Evolutionary conservation across 2,113 vertebrate genomes (phyloP).

Genomic region (Pangasianodon gigas): DNA sequence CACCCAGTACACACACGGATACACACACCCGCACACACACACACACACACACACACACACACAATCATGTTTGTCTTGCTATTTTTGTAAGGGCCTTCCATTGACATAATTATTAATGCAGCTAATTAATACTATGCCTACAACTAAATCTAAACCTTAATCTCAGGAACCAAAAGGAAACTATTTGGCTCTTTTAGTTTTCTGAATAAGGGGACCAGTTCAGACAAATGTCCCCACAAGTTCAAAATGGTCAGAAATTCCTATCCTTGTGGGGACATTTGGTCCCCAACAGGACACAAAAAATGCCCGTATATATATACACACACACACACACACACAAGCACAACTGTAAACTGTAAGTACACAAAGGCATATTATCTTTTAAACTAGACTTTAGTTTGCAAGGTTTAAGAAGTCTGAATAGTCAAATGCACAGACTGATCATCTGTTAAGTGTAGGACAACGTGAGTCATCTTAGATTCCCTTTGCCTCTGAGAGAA

Average conservation of each 20-base stretch:
- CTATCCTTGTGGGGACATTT: background rate
- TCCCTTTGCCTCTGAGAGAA: background rate
- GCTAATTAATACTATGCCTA: background rate
- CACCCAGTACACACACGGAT: background rate
- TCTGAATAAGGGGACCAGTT: background rate
- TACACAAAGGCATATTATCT: background rate
- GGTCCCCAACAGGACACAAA: background rate
- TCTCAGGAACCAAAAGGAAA: background rate
- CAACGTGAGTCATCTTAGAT: slow-evolving; percentile 17
- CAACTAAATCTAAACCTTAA: background rate
- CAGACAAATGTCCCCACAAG: background rate
- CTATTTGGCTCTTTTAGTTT: background rate
- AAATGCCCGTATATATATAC: too few species aligned
- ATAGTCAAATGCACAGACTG: background rate
- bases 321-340: background rate
- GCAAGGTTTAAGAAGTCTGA: background rate
- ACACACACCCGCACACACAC: background rate
- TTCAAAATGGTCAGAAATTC: background rate
- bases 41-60: background rate
- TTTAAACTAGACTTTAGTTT: background rate
- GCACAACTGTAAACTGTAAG: background rate
- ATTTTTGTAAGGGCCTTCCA: background rate
- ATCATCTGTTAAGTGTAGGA: background rate
- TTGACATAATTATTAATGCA: background rate
- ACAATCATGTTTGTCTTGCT: background rate